Conservation (phyloP, 2,888 invertebrate genomes). For the Fissipunctia ypsillon region DNA sequence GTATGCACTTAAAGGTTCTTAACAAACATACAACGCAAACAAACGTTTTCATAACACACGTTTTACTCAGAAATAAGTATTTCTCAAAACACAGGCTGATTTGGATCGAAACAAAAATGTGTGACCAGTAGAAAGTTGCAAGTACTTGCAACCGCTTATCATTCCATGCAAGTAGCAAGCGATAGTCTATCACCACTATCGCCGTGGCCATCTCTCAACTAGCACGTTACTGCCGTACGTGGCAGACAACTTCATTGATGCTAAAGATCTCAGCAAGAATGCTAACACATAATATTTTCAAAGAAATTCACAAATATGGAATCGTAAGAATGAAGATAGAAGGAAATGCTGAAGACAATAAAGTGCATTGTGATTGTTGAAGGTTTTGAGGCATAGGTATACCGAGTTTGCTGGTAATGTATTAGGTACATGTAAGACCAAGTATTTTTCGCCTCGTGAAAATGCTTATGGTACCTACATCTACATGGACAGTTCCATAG, state of each 20-base stretch:
- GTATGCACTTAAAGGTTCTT: conserved; percentile 50
- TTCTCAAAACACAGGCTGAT: conserved; percentile 12
- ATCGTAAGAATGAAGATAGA: neutral
- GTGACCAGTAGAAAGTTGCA: conserved; percentile 45
- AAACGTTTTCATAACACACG: conserved; percentile 24
- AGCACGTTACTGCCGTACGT: conserved; percentile 23
- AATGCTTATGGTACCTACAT: neutral
- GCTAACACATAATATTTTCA: conserved; percentile 1
- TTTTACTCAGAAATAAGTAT: conserved; percentile 1
- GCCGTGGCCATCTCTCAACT: conserved; percentile 34
- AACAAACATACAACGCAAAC: conserved; percentile 42
- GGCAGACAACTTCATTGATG: conserved; percentile 25
- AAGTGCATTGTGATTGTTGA: neutral
- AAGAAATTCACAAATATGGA: neutral
- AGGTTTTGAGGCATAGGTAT: neutral
- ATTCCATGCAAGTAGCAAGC: conserved; percentile 40
- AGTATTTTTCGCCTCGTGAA: neutral
- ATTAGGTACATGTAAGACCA: neutral
- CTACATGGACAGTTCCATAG: neutral
- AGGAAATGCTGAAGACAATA: neutral
- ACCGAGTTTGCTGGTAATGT: neutral
- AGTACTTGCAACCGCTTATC: conserved; percentile 36
- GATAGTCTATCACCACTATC: conserved; percentile 55
- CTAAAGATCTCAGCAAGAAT: conserved; percentile 21
- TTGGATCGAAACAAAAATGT: conserved; percentile 21